Base-by-base conservation (phyloP, 2,113 vertebrate genomes). In the Geococcyx californianus region DNA sequence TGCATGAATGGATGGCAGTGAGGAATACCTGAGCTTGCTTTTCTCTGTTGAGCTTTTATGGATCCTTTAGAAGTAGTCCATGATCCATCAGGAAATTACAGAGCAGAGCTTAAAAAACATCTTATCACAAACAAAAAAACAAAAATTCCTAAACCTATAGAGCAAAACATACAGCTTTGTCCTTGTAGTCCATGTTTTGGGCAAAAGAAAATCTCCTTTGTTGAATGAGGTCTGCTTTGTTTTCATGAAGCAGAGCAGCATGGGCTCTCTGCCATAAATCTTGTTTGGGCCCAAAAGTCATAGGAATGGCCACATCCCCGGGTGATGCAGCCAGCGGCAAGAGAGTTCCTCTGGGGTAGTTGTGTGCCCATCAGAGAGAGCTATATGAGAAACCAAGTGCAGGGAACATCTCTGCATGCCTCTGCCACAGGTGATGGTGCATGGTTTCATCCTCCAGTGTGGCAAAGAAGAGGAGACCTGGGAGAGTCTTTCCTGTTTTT, bases 361-460 rank as follows among this genome's bases (percentile, higher is more conserved):
- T 0, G 1, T 26, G 4, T 8, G 33, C 49, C 60, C 9, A 5
- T 51, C 69, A 18, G n/a, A 44, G 51, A 44, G 45, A 54, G 58
- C 72, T 49, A 24, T 25, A 31, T 51, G 58, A 64, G 33, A 49
- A 58, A 89, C 29, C 55, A 31, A 58, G 15, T 40, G 21, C 19
- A 26, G 31, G 81, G 36, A 80, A 40, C n/a, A 14, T 16, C 56
- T 63, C 62, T 1, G 2, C 52, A 26, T 0, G 1, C 19, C 25
- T 56, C 56, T 0, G 1, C 29, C 42, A 4, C 34, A 64, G 47
- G 28, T 0, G 1, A 33, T 1, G 4, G 83, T 45, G 14, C 0
- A 0, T 18, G 24, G 24, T 62, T 84, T 81, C 0, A 0, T 59
- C 60, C 74, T 91, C 64, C 26, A 26, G 52, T 34, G 33, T 64